phyloP scores from a whole-genome alignment of 1,140 invertebrate species.

The Platyscapa corneri region DNA sequence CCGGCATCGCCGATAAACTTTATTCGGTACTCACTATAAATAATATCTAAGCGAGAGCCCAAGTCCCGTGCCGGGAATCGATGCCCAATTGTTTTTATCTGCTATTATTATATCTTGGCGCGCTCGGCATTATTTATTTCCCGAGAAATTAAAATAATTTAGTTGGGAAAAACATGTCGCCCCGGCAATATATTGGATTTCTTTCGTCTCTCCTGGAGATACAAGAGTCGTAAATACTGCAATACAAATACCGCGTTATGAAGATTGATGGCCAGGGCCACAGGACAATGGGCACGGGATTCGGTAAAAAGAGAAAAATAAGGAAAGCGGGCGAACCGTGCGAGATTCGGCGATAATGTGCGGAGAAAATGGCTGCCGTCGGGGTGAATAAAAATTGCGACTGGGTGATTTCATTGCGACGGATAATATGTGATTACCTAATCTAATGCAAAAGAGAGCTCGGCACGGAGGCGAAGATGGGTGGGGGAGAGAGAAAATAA shows the following conservation, averaged over 20 bases:
- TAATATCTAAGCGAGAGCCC: background rate
- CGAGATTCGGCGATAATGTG: conserved; percentile 12
- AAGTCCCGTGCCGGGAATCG: too few relatives aligned
- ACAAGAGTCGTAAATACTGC: background rate
- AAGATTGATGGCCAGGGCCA: conserved; percentile 1
- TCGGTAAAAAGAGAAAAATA: conserved; percentile 17
- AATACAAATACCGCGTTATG: background rate
- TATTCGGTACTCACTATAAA: background rate
- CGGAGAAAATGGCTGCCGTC: background rate
- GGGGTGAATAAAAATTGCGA: conserved; percentile 6
- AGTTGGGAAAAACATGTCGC: background rate
- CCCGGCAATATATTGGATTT: too few relatives aligned
- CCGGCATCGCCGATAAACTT: too few relatives aligned
- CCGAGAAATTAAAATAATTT: too few relatives aligned
- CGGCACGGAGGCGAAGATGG: background rate
- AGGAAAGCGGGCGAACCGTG: background rate
- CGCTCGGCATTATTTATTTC: background rate
- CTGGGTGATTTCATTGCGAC: conserved; percentile 26
- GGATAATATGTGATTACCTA: background rate
- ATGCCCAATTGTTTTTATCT: too few relatives aligned
- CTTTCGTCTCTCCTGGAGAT: background rate
- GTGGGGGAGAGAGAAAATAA: conserved; percentile 13
- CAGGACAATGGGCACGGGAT: background rate
- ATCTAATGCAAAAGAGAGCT: background rate
- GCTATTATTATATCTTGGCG: background rate